These are phyloP conservation scores for Lithophane ornitopus DNA, from an alignment of 2,888 invertebrate genomes.

Conservation along the genomic window DNA sequence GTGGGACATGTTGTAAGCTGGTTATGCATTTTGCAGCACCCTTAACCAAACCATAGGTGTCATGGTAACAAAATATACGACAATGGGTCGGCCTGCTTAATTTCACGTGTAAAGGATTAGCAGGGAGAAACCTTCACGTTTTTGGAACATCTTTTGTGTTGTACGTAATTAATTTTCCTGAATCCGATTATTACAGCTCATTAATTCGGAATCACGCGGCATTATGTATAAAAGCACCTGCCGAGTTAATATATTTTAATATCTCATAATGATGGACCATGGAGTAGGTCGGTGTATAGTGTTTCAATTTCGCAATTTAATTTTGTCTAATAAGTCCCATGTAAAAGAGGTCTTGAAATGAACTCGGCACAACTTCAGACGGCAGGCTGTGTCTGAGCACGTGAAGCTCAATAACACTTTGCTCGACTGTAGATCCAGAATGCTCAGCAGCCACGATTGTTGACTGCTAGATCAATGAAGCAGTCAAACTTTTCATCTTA, in stretches of 20 bases:
- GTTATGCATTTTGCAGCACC: neutral
- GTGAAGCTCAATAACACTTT: neutral
- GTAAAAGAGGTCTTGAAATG: neutral
- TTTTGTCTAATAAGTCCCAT: neutral
- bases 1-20: neutral
- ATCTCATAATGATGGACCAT: neutral
- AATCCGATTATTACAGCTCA: constrained; percentile 22
- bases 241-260: constrained; percentile 11
- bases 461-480: neutral
- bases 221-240: neutral
- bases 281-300: neutral
- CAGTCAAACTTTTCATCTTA: neutral
- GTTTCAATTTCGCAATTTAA: neutral
- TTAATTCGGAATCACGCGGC: constrained; percentile 38
- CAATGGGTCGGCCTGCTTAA: too few relatives aligned
- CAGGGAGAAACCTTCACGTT: neutral
- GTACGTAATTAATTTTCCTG: neutral
- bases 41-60: neutral
- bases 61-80: neutral
- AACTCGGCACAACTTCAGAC: too few relatives aligned
- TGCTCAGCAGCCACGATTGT: too few relatives aligned
- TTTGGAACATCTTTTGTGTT: neutral
- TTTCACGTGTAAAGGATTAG: neutral
- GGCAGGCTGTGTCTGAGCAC: too few relatives aligned
- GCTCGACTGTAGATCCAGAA: too few relatives aligned